Evolutionary conservation across 2,797 vertebrate species (phyloP), one percentile per base, ranked within the genome.

Genomic region (Eutrigla gurnardus): DNA sequence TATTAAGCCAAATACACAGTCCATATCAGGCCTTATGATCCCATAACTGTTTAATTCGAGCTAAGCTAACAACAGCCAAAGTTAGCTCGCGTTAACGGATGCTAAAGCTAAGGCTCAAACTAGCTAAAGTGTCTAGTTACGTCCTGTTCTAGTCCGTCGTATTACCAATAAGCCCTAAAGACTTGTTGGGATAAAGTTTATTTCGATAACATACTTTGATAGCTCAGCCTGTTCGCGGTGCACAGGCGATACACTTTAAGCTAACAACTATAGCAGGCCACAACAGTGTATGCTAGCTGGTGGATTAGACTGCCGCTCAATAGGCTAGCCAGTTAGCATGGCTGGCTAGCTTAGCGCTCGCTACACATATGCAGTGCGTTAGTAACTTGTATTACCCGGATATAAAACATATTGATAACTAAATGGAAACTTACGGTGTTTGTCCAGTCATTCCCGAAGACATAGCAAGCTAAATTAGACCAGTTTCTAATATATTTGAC

Each of bases 391-490:
- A 2, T 18, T 46, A 13, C 33, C 9, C 14, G 17, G 3, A 62
- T 40, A 49, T 1, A n/a, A 0, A 1, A 3, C 18, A 0, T 8
- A 15, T 46, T 3, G 3, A 32, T 2, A 42, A 49, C 10, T 3
- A 7, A 43, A 52, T 12, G 0, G 6, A 65, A 35, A 94, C 94
- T 93, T 73, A 96, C 95, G 94, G 93, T 9, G 94, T 94, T 80
- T 94, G 93, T 25, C 93, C 93, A 17, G 94, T 92, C 93, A 95
- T 92, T 78, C 93, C 93, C 36, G 94, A 96, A 87, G 94, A 93
- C 94, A 96, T 96, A 89, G 74, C 87, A 91, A 65, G 71, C 61
- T n/a, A 49, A 75, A 59, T 68, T 49, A 64, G 53, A 83, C 68
- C 1, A 25, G 62, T 65, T 70, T 77, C 50, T 79, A 71, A 12